phyloP scores from a whole-genome alignment of 2,888 invertebrate species.

The Brachynemurus nebulosus region DNA sequence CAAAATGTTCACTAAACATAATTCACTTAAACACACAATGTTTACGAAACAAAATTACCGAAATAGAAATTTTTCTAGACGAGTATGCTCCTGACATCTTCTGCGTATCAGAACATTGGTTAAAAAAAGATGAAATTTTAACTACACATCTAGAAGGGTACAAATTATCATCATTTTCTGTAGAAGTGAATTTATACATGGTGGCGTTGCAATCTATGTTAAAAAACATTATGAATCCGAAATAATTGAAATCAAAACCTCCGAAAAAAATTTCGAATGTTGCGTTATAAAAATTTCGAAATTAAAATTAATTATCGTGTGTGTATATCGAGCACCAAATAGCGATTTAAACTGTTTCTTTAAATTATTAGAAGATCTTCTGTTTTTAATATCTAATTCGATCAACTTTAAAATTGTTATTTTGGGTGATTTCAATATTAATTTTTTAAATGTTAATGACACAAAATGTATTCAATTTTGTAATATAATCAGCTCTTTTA shows the following conservation, averaged over 20 bases:
- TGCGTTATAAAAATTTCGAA: neutral
- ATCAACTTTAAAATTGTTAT: neutral
- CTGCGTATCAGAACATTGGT: neutral
- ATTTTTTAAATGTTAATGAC: too few relatives aligned
- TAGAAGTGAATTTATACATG: neutral
- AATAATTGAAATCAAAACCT: neutral
- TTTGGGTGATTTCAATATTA: neutral
- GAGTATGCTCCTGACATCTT: neutral
- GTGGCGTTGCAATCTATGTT: neutral
- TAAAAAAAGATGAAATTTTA: neutral
- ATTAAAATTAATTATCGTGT: neutral
- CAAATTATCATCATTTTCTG: neutral
- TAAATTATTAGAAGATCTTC: neutral
- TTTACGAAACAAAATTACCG: neutral
- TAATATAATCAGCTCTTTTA: too few relatives aligned
- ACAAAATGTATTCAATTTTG: too few relatives aligned
- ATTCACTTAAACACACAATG: neutral
- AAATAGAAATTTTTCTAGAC: neutral
- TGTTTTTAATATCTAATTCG: neutral
- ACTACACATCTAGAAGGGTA: neutral
- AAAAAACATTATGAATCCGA: neutral
- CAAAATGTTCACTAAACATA: neutral
- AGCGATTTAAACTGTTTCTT: neutral
- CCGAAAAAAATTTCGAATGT: neutral
- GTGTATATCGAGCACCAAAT: neutral